Conservation (phyloP, 2,888 invertebrate species). For the Scaptomyza flava region DNA sequence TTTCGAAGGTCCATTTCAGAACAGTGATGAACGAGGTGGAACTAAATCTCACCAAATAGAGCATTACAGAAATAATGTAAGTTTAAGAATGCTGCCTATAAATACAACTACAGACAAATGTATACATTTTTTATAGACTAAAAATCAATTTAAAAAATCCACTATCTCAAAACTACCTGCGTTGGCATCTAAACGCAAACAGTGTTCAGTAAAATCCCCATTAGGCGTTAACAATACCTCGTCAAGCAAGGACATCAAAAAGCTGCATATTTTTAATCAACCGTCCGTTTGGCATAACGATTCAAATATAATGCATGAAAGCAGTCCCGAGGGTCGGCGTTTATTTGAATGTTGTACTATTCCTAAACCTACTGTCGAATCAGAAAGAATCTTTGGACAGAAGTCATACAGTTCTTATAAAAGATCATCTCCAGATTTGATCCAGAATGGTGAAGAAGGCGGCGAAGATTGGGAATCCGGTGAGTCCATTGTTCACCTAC, state of each 20-base stretch:
- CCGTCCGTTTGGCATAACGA: constrained; percentile 70
- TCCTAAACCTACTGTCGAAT: constrained; percentile 67
- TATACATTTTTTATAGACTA: constrained; percentile 46
- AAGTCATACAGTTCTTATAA: constrained; percentile 78
- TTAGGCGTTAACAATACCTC: constrained; percentile 59
- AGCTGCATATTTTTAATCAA: constrained; percentile 65
- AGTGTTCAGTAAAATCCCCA: constrained; percentile 60
- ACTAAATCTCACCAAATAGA: constrained; percentile 67
- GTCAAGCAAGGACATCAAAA: constrained; percentile 68
- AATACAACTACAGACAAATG: constrained; percentile 2
- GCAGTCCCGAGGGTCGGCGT: constrained; percentile 62
- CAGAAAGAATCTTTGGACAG: constrained; percentile 69
- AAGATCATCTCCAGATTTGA: constrained; percentile 63
- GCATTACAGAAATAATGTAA: constrained; percentile 66
- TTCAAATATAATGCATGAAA: constrained; percentile 58
- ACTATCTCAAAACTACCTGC: constrained; percentile 69
- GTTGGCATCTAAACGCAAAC: constrained; percentile 70
- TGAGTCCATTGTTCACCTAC: constrained; percentile 81
- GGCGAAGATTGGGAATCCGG: constrained; percentile 85
- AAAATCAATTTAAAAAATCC: constrained; percentile 72
- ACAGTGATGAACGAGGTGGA: constrained; percentile 58
- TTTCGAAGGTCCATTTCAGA: constrained; percentile 49
- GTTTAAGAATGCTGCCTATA: constrained; percentile 14
- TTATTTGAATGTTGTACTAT: constrained; percentile 71
- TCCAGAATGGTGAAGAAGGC: constrained; percentile 67